Percentiles rank a stretch among this genome's conserved stretches.
Conservation (phyloP, 2,888 invertebrate species). For the Stictocephala bisonia region DNA sequence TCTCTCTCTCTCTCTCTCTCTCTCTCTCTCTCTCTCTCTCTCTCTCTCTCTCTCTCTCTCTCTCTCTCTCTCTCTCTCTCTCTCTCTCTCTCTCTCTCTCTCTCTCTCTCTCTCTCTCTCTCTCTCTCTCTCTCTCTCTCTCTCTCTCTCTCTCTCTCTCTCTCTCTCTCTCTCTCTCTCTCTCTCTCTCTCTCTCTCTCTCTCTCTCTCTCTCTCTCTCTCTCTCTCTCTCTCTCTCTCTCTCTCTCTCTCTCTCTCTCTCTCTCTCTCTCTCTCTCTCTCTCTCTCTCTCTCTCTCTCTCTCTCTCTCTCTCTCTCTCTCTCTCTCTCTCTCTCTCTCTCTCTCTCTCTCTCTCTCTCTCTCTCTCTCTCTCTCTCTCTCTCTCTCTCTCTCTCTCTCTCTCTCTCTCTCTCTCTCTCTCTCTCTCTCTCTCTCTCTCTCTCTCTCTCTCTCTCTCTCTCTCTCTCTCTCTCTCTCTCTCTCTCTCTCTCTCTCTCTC, state of each 20-base stretch:
- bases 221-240: background rate
- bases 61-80: background rate
- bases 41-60: background rate
- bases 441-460: background rate
- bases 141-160: background rate
- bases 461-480: background rate
- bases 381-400: background rate
- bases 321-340: background rate
- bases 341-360: background rate
- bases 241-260: background rate
- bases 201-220: background rate
- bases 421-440: slow-evolving; percentile 8
- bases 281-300: background rate
- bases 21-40: background rate
- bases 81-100: background rate
- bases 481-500: background rate
- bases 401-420: background rate
- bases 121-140: slow-evolving; percentile 2
- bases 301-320: background rate
- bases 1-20: background rate
- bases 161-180: background rate
- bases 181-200: background rate
- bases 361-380: background rate
- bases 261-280: background rate
- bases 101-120: background rate